Evolutionary conservation across 2,797 vertebrate genomes (phyloP), one percentile per base, ranked within the genome.

Genomic region (Lophotriccus pileatus): DNA sequence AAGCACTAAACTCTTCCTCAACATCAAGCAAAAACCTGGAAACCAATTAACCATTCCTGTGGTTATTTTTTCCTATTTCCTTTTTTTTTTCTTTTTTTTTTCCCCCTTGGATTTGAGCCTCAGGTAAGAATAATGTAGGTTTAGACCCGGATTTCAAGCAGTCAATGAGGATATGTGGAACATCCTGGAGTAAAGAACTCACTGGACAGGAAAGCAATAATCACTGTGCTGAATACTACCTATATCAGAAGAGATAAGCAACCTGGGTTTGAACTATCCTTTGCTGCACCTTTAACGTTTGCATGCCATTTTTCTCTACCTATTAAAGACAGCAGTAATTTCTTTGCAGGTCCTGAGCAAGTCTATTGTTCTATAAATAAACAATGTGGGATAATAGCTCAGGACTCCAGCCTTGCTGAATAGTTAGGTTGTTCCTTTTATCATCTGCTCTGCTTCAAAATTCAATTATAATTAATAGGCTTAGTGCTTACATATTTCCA

Each of bases 401-500:
- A 66, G 59, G 20, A 72, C 5, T 78, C 47, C 58, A 75, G 24
- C 36, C 25, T 85, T 47, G 8, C 11, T 60, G 55, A 93, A 70
- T 36, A 60, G 7, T 14, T 49, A 37, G 12, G 18, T 36, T 44
- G 2, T 37, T 82, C 21, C 12, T 64, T 83, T 91, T 94, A 46
- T 75, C 11, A 86, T n/a, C 9, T 49, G 13, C 22, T 88, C 39
- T 82, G 8, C 44, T 67, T 91, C 22, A 55, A 52, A 85, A 47
- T 75, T 78, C 14, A 36, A 0, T 56, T 58, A 7, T 36, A 69
- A 58, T 88, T 52, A 83, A 68, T 32, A 44, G 56, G 12, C 10
- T 44, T 60, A 27, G 8, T 67, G 73, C 98, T 98, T 98, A 98
- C 99, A 96, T 98, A 98, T 98, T 97, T 99, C 98, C 98, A 98